phyloP scores from a whole-genome alignment of 1,140 invertebrate genomes.

The Penaeus indicus region DNA sequence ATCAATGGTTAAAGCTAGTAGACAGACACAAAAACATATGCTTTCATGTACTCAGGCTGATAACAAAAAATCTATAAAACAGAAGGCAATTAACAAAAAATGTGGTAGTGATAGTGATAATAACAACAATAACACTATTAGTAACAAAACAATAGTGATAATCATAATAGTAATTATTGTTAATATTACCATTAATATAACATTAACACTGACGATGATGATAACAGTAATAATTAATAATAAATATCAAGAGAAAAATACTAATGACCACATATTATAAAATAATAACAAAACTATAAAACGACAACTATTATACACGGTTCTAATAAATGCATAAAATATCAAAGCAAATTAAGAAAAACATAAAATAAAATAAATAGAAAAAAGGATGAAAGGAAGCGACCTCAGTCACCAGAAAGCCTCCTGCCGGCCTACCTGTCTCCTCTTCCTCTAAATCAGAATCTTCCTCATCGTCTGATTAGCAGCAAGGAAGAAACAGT shows the following conservation, averaged over 20 bases:
- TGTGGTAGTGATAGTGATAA: no score
- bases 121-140: no score
- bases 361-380: not conserved
- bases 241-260: not conserved
- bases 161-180: no score
- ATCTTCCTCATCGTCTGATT: constrained; percentile 69
- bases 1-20: no score
- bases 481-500: constrained; percentile 69
- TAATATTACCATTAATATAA: no score
- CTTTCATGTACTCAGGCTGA: no score
- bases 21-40: no score
- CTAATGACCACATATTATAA: not conserved
- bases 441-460: constrained; percentile 70
- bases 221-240: not conserved
- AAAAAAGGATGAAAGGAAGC: not conserved
- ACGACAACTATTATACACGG: no score
- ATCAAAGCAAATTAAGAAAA: not conserved
- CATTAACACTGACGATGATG: not conserved
- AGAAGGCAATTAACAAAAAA: no score
- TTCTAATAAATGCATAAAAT: no score
- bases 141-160: no score
- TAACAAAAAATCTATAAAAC: no score
- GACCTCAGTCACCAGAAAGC: not conserved
- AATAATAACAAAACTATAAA: not conserved
- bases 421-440: constrained; percentile 8